Base-by-base conservation (phyloP, 2,888 invertebrate genomes). In the Rhyacophila evoluta region DNA sequence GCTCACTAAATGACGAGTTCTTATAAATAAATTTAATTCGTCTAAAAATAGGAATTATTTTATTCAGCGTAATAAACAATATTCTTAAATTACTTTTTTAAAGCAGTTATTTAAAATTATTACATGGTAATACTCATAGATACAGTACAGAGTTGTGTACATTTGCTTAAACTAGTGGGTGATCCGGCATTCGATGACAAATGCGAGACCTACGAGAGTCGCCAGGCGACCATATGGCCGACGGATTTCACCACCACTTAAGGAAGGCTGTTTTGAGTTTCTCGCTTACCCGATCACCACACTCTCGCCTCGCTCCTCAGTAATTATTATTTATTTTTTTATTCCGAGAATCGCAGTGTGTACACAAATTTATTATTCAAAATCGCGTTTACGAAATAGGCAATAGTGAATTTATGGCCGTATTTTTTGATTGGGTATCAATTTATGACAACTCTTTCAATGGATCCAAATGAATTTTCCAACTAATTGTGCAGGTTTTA, bases 171-270 rank as follows among this genome's bases (percentile, higher is more conserved):
- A 33, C 2, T 10, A 55, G 55, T 55, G 55, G 55, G 55, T 19
- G 55, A 25, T 8, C 15, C 12, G 55, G 10, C 55, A 19, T 4
- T 55, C 33, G 69, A 69, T 29, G 69, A 69, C 28, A 33, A 69
- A 69, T 10, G n/a, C 69, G 28, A 69, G 33, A n/a, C 37, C 55
- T 55, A 55, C 55, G 19, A 55, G 19, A 25, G 19, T 19, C 55
- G n/a, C 71, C 71, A 33, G 71, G 27, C 41, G 29, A 77, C 79
- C 79, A 79, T 79, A 79, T 79, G 79, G 79, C 36, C 69, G 39
- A 41, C 29, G 29, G 74, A 76, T 79, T 79, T 74, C 79, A 36
- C 69, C 55, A 67, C 79, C 79, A 10, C 55, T 74, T 79, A 79
- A 74, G 79, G 79, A 79, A 79, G 70, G 68, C 74, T 77, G 79